Conservation (phyloP, 2,113 vertebrate genomes). For the Cichladusa arquata region DNA sequence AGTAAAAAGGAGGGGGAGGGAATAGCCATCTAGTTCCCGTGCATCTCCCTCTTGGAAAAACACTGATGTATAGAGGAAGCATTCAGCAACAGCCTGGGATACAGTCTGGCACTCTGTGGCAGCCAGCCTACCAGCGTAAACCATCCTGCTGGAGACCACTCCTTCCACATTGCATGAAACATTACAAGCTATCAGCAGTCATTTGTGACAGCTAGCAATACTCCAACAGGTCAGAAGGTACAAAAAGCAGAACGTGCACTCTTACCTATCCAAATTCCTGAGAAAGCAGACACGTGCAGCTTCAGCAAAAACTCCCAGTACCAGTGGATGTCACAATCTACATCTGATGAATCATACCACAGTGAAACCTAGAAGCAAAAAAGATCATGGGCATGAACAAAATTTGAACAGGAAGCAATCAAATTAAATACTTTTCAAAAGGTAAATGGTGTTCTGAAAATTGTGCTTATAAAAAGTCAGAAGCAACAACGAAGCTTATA, state of each 20-base stretch:
- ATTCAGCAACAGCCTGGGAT: neutral
- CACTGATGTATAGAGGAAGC: neutral
- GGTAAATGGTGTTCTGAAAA: neutral
- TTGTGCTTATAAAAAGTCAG: neutral
- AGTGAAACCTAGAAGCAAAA: neutral
- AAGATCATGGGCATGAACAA: neutral
- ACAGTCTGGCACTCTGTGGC: neutral
- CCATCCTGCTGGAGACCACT: neutral
- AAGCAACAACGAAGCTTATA: neutral
- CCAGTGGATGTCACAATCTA: neutral
- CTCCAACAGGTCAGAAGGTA: neutral
- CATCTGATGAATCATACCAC: neutral
- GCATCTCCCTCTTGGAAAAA: neutral
- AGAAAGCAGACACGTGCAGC: neutral
- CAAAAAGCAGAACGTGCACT: neutral
- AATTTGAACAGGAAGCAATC: neutral
- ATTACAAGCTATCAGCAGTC: fast-evolving
- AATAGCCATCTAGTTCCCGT: neutral
- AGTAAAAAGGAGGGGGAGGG: neutral
- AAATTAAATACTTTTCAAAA: neutral
- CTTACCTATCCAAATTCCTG: neutral
- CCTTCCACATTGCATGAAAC: neutral
- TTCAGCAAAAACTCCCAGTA: neutral
- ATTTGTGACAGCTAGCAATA: neutral
- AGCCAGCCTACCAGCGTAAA: neutral